Evolutionary conservation across 2,888 invertebrate genomes (phyloP), one percentile per base, ranked within the genome.

Genomic region (Slavum lentiscoides): DNA sequence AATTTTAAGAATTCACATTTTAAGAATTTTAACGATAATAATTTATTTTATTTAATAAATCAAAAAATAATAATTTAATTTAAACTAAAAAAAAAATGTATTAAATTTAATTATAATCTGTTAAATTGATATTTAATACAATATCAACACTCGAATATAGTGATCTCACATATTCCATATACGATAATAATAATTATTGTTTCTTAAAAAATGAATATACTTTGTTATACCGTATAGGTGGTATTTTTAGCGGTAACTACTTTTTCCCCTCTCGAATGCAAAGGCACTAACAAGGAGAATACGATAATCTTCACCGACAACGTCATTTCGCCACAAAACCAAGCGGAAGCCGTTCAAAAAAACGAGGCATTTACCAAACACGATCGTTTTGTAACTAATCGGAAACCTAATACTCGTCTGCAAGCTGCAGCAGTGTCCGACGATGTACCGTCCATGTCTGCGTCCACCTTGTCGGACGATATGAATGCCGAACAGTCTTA

Each of bases 401-500:
- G 30, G 7, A 55, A 64, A 66, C 55, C n/a, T 2, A 39, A 80
- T 58, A 37, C 19, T 17, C 55, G 72, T 8, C 55, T 66, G 30
- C 30, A 30, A 30, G 30, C 30, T 30, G 30, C 30, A 80, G 58
- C 58, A 2, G 58, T 66, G 11, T 17, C 21, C 5, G 13, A 2
- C 15, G 21, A 37, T 2, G 23, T 43, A 30, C 37, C 55, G 53
- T 5, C 58, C 7, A 2, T n/a, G 23, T 37, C 68, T 7, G 19
- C 21, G 13, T 58, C 67, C 19, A 21, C 39, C 15, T 3, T n/a
- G n/a, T 19, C n/a, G 23, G n/a, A 80, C 6, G 23, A 58, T 58
- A 80, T 66, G 64, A 64, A 80, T 49, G 64, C 30, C 7, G 62
- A 70, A 39, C 77, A 77, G 53, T 39, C 77, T 4, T 76, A 30